These are phyloP conservation scores for Apamea monoglypha DNA, from an alignment of 2,888 invertebrate species.

Conservation along the genomic window DNA sequence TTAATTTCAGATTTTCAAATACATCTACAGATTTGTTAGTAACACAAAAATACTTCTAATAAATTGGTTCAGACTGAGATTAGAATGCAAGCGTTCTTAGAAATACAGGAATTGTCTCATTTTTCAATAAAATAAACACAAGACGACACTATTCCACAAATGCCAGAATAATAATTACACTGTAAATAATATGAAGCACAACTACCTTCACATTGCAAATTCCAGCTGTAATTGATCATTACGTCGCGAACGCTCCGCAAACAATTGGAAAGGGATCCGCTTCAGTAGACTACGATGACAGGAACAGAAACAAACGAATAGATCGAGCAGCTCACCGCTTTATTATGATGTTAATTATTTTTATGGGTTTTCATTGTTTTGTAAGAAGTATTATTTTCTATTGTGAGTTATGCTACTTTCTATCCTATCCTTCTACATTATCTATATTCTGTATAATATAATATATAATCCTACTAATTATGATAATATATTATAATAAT, in stretches of 20 bases:
- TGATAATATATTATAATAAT: too few species aligned
- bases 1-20: background rate
- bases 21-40: background rate
- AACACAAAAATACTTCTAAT: background rate
- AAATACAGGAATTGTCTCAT: background rate
- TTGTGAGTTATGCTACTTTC: background rate
- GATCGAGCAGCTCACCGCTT: constrained; percentile 9
- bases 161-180: constrained; percentile 14
- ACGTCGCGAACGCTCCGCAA: constrained; percentile 67
- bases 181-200: constrained; percentile 57
- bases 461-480: too few species aligned
- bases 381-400: background rate
- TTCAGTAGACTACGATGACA: constrained; percentile 51
- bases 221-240: constrained; percentile 77
- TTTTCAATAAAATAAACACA: constrained; percentile 2
- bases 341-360: constrained; percentile 25
- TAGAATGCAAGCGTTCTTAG: background rate
- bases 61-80: background rate
- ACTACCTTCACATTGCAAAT: constrained; percentile 69
- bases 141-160: constrained; percentile 6
- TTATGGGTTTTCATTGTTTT: background rate
- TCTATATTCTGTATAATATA: too few species aligned
- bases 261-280: constrained; percentile 70
- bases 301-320: constrained; percentile 45
- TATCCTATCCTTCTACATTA: too few species aligned